Evolutionary conservation across 2,113 vertebrate genomes (phyloP).

Genomic region (Nestor notabilis): DNA sequence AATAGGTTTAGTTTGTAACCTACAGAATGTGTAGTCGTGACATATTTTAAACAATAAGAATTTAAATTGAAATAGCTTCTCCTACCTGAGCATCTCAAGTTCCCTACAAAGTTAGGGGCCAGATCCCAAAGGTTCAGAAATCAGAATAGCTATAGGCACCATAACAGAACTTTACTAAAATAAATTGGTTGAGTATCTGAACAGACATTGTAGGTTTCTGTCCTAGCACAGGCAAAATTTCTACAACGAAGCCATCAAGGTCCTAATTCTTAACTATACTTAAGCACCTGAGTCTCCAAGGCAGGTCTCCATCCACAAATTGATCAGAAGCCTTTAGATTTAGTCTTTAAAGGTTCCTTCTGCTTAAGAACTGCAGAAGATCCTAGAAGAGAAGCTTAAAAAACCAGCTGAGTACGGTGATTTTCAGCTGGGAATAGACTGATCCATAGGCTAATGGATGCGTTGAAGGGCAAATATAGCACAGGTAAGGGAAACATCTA

Average conservation of each 20-base stretch:
- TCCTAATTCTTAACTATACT: not conserved
- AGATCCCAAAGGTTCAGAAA: not conserved
- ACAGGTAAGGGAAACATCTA: not conserved
- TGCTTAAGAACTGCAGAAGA: not conserved
- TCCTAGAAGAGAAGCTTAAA: not conserved
- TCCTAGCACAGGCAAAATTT: not conserved
- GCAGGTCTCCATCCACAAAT: not conserved
- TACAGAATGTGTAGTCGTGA: not conserved
- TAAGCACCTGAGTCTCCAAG: not conserved
- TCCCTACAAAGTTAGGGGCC: not conserved
- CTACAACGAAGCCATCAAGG: not conserved
- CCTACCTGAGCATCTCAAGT: not conserved
- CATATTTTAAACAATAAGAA: not conserved
- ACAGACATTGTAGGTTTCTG: not conserved
- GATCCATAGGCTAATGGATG: not conserved
- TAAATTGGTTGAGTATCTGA: not conserved
- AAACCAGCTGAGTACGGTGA: not conserved
- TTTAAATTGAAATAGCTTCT: not conserved
- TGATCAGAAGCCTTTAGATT: not conserved
- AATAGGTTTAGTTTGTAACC: not conserved
- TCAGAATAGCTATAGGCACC: not conserved
- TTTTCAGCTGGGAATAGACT: not conserved
- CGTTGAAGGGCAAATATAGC: not conserved
- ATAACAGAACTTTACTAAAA: not conserved
- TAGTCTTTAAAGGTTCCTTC: not conserved